Base-by-base conservation (phyloP, 35 echinoderm and acorn worm species). In the Amphiura filiformis region DNA sequence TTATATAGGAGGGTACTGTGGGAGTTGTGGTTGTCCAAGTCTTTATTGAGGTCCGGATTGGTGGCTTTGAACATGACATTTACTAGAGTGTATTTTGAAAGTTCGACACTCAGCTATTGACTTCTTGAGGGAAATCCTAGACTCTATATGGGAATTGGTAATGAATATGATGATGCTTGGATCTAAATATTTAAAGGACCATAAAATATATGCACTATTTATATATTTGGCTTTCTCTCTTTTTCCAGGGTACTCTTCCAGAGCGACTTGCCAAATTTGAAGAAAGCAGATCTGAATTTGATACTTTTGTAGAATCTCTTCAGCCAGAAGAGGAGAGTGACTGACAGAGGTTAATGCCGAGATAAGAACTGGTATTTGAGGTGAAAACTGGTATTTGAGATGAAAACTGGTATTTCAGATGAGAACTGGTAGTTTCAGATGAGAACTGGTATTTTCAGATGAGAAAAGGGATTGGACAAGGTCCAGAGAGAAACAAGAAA, bases 251-350 rank as follows among this genome's bases (percentile, higher is more conserved):
- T 38, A 84, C 77, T 4, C 82, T 91, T 17, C 89, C 89, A 23
- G 41, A 76, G 44, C 70, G 42, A 28, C 40, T 85, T 37, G 81
- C 89, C 26, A 75, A 91, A 26, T 91, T 91, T 41, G 70, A 85
- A 76, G 82, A 79, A 39, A 85, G 41, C 47, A 75, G 84, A 44
- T 76, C 52, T 0, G 76, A 91, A 36, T 91, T 91, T 91, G 89
- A 91, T 75, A 83, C 75, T 18, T 91, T 91, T 64, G 89, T 91
- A 11, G 81, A 83, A 36, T 78, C 81, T 13, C 31, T 91, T 0
- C 89, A 91, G 30, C 65, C 38, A 36, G 89, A 90, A 40, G 85
- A 77, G 5, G 85, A 87, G 26, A 70, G 61, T 23, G 44, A 70
- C 26, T 70, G 61, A 70, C 41, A 47, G 17, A 47, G 17, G 5